These are phyloP conservation scores for Drosophila stalkeri DNA, from an alignment of 2,888 invertebrate species.

Conservation along the genomic window DNA sequence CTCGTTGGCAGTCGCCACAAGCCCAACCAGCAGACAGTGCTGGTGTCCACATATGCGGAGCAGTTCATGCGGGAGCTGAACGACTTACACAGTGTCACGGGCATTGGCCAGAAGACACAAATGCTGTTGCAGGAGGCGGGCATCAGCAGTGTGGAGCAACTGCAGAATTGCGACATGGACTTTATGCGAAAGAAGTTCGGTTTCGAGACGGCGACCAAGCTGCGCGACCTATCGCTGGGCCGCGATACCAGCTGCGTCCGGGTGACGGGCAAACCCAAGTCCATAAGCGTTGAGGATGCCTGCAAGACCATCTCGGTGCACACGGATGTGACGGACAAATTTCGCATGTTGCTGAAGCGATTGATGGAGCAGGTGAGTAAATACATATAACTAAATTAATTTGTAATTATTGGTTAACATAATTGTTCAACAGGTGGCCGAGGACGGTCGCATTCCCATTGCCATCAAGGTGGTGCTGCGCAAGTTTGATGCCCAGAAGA, in stretches of 20 bases:
- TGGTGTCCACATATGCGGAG: constrained; percentile 89
- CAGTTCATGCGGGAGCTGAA: constrained; percentile 89
- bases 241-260: constrained; percentile 90
- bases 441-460: constrained; percentile 92
- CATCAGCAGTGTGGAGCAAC: constrained; percentile 88
- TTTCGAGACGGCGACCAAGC: constrained; percentile 88
- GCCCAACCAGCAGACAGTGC: constrained; percentile 93
- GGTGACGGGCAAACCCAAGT: constrained; percentile 91
- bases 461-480: constrained; percentile 91
- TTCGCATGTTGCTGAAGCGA: constrained; percentile 89
- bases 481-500: constrained; percentile 89
- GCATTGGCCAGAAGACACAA: constrained; percentile 90
- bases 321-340: constrained; percentile 90
- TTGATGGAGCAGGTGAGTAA: constrained; percentile 88
- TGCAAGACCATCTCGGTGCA: constrained; percentile 90
- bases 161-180: constrained; percentile 88
- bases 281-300: constrained; percentile 92
- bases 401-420: too few relatives aligned
- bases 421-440: constrained; percentile 84
- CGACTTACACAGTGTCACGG: constrained; percentile 89
- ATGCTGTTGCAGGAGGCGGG: constrained; percentile 88
- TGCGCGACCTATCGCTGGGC: constrained; percentile 91
- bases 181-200: constrained; percentile 88
- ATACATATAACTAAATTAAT: background rate
- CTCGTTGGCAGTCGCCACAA: constrained; percentile 90